Percentiles rank a stretch among this genome's conserved stretches.
Conservation (phyloP, 2,113 vertebrate genomes). For the Chrysochloris asiatica region DNA sequence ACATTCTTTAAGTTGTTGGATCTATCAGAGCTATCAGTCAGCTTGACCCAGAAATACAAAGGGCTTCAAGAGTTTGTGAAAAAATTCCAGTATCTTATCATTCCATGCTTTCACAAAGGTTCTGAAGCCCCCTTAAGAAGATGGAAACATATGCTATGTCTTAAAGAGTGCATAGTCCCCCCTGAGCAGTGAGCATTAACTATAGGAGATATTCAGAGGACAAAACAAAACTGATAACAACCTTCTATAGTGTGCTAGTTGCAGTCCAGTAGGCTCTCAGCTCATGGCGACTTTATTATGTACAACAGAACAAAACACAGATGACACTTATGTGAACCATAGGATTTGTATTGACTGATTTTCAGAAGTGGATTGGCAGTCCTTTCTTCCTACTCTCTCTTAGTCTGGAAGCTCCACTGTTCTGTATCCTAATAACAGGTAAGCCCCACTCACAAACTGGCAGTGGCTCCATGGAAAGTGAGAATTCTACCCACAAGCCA, state of each 20-base stretch:
- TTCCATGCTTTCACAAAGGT: no score
- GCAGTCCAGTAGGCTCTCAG: slow-evolving; percentile 33
- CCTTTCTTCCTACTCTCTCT: background rate
- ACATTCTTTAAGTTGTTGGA: background rate
- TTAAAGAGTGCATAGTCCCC: slow-evolving; percentile 63
- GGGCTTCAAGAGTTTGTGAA: slow-evolving; percentile 9
- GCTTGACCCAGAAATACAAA: slow-evolving; percentile 66
- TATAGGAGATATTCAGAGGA: slow-evolving; percentile 71
- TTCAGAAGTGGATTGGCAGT: background rate
- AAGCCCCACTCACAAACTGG: background rate
- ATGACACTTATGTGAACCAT: background rate
- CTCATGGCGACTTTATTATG: background rate
- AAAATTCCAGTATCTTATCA: no score
- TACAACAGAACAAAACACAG: background rate
- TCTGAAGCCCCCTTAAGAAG: no score
- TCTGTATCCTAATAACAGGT: background rate
- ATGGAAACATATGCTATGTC: slow-evolving; percentile 68
- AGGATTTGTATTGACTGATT: background rate
- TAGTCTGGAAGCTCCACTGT: background rate
- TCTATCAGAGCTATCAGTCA: slow-evolving; percentile 61
- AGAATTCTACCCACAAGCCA: background rate
- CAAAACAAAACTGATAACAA: slow-evolving; percentile 80
- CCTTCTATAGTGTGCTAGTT: slow-evolving; percentile 48
- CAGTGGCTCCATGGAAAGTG: background rate
- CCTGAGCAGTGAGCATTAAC: slow-evolving; percentile 61